Percentiles rank a stretch among this genome's conserved stretches.
phyloP scores from a whole-genome alignment of 2,797 vertebrate genomes.

The Leptodactylus fallax region DNA sequence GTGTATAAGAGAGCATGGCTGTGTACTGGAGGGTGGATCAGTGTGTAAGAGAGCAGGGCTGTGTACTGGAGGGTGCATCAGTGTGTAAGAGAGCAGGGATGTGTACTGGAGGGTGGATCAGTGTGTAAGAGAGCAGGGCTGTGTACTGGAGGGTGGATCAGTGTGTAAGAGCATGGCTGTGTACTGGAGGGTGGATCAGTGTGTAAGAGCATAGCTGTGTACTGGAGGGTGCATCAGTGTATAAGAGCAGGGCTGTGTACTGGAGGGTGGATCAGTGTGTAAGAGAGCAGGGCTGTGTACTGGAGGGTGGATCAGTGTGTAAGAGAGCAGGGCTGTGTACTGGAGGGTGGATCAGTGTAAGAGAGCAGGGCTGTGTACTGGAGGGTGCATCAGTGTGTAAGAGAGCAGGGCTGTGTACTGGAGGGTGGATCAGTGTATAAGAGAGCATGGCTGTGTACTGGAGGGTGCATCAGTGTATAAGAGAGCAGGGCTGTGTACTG shows the following conservation, averaged over 20 bases:
- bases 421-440: background rate
- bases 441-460: background rate
- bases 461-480: background rate
- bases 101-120: background rate
- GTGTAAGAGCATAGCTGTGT: no score
- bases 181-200: no score
- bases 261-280: background rate
- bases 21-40: background rate
- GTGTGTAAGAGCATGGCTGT: background rate
- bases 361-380: background rate
- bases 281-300: background rate
- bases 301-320: no score
- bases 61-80: background rate
- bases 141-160: background rate
- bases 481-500: background rate
- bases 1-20: background rate
- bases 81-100: background rate
- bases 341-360: background rate
- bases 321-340: no score
- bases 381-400: background rate
- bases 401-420: background rate
- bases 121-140: background rate
- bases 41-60: background rate
- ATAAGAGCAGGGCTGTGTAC: background rate
- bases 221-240: no score